Evolutionary conservation across 1,140 invertebrate species (phyloP).

Genomic region (Drosophila sproati): DNA sequence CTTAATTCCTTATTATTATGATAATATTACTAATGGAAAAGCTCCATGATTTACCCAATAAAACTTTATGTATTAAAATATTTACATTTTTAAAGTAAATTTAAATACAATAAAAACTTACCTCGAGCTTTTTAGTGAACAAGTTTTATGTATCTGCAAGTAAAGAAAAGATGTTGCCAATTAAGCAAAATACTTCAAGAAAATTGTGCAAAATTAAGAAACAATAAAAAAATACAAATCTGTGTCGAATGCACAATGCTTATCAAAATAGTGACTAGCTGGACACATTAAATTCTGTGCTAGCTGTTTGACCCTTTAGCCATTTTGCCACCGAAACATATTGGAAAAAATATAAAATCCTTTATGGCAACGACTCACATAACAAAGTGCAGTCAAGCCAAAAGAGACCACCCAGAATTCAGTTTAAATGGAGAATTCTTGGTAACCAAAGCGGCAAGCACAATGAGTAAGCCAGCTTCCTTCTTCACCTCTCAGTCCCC

Average conservation of each 20-base stretch:
- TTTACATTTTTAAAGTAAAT: neutral
- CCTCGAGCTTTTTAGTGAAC: neutral
- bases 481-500: conserved; percentile 5
- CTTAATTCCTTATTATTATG: no score
- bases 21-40: no score
- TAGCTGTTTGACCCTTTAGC: neutral
- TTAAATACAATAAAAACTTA: neutral
- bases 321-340: neutral
- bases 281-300: neutral
- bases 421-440: conserved; percentile 61
- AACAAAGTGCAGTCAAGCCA: conserved; percentile 40
- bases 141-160: conserved; percentile 2
- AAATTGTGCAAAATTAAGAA: neutral
- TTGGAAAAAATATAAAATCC: conserved; percentile 26
- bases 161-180: conserved; percentile 15
- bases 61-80: no score
- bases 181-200: neutral
- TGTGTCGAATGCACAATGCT: no score
- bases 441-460: conserved; percentile 50
- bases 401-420: conserved; percentile 73
- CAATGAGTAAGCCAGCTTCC: neutral
- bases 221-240: neutral
- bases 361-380: conserved; percentile 19
- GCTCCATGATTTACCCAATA: no score
- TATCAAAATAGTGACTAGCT: neutral